Base-by-base conservation (phyloP, 2,797 vertebrate genomes). In the Aldrovandia affinis region DNA sequence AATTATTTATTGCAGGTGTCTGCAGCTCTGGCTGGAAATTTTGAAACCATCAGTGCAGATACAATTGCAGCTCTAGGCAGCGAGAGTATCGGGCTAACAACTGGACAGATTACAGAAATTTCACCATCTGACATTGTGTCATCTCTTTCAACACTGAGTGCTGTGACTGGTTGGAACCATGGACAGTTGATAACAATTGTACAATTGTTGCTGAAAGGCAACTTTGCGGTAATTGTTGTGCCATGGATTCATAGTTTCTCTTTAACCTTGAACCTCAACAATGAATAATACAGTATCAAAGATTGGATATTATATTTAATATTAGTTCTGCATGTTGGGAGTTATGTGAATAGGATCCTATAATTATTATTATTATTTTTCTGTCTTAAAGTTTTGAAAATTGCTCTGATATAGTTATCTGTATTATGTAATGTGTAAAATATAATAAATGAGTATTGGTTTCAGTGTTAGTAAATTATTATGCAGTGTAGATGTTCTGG, bases 131-230 rank as follows among this genome's bases (percentile, higher is more conserved):
- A 89, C 1, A 78, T 96, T 0, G 0, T 83, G 0, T 2, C 0
- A 0, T 18, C 90, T 1, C 85, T 95, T 20, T 0, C 0, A 25
- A 68, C 14, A 0, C 91, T 96, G 18, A 85, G 89, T 33, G 7
- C 0, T 0, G 90, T 94, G 59, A 33, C 0, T 0, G 90, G 79
- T 85, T 96, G 95, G 95, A 91, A 86, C 6, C 22, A 63, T 4
- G 94, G 92, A 9, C 95, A 96, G 90, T 90, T 92, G 81, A 88
- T 3, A 30, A 80, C 82, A 81, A 92, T 96, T 2, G 20, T 96
- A 47, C 47, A 44, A 63, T 6, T 78, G 15, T 80, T 95, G 84
- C 15, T 90, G 39, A 85, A 87, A 0, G 88, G 89, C 22, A 0
- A 54, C 0, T 18, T 93, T 1, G 1, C 90, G 93, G 94, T 96